These are phyloP conservation scores for Buteo buteo DNA, from an alignment of 2,113 vertebrate genomes.

Conservation along the genomic window DNA sequence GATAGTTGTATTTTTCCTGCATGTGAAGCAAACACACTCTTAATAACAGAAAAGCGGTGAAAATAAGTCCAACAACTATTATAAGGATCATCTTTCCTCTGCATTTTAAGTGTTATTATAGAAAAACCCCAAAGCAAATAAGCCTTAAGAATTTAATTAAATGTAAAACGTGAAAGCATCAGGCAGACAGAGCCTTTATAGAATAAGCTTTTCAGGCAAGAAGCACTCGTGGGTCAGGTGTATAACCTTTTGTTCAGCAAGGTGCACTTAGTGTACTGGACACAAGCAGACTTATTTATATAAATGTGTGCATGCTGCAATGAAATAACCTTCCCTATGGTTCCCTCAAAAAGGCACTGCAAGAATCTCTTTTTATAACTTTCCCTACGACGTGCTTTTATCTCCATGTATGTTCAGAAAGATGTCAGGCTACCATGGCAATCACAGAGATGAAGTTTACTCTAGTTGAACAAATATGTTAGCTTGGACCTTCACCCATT, in stretches of 20 bases:
- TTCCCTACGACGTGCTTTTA: neutral
- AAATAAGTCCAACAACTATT: neutral
- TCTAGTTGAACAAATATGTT: accelerated
- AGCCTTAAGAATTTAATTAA: neutral
- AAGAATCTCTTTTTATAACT: neutral
- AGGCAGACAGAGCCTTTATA: neutral
- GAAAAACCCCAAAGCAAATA: neutral
- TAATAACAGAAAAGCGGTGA: neutral
- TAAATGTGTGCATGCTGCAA: neutral
- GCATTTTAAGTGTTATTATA: neutral
- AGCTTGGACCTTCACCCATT: neutral
- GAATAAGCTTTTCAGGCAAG: neutral
- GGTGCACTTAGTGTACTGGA: neutral
- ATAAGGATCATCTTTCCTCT: neutral
- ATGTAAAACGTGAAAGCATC: neutral
- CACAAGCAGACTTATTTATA: neutral
- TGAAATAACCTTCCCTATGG: neutral
- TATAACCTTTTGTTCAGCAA: neutral
- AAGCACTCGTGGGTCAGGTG: neutral
- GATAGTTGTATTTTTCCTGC: neutral
- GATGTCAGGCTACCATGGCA: neutral
- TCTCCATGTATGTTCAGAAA: neutral
- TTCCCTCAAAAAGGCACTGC: neutral
- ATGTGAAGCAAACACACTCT: neutral
- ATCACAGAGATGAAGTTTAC: neutral